These are phyloP conservation scores for Aphidius gifuensis DNA, from an alignment of 1,140 invertebrate species.

Conservation along the genomic window DNA sequence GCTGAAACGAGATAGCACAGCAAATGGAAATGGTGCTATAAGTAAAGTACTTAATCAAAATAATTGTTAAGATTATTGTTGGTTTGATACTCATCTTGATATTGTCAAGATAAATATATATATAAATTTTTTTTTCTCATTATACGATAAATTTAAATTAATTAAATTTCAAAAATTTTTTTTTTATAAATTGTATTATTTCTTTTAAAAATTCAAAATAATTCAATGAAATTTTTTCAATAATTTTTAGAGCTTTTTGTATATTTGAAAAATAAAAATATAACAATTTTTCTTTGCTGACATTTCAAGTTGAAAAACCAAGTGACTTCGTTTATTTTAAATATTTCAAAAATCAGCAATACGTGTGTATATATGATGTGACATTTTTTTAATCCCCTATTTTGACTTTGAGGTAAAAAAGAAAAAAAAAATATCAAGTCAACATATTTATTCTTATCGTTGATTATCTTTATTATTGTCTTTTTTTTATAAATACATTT, in stretches of 20 bases:
- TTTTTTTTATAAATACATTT: background rate
- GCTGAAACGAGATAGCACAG: slow-evolving; percentile 46
- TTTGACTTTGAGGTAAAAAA: too few species aligned
- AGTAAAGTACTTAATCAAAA: slow-evolving; percentile 56
- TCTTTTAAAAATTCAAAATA: background rate
- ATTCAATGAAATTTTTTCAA: too few species aligned
- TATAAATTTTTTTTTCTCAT: slow-evolving; percentile 7
- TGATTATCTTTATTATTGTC: slow-evolving; percentile 8
- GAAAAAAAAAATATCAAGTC: too few species aligned
- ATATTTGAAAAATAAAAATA: background rate
- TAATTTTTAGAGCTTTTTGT: too few species aligned
- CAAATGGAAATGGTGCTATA: slow-evolving; percentile 30
- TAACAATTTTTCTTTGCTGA: slow-evolving; percentile 24
- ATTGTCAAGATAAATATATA: slow-evolving; percentile 11
- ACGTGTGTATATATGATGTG: too few species aligned
- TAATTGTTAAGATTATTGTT: slow-evolving; percentile 55
- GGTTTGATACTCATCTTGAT: slow-evolving; percentile 39
- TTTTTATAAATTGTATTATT: background rate
- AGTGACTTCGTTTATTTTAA: slow-evolving; percentile 16
- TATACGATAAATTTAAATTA: background rate
- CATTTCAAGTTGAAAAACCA: slow-evolving; percentile 9
- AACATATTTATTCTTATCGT: background rate
- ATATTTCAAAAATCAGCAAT: background rate
- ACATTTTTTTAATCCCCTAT: too few species aligned
- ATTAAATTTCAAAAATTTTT: background rate